Base-by-base conservation (phyloP, 2,113 vertebrate species). In the Octodon degus region DNA sequence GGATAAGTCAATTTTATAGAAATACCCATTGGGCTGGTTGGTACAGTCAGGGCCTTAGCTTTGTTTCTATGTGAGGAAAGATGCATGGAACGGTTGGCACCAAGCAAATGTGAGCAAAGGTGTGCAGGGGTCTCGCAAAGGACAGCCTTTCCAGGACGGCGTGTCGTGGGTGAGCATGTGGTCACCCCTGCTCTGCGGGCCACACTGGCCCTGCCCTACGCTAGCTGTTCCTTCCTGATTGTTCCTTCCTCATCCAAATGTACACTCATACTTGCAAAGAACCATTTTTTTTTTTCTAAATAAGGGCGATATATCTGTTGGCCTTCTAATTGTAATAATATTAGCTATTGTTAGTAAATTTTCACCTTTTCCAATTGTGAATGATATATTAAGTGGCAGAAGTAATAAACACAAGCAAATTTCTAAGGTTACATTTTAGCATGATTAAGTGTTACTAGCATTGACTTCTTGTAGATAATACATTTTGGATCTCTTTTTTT, bases 131-230 rank as follows among this genome's bases (percentile, higher is more conserved):
- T 8, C 16, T n/a, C n/a, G 3, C 17, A 10, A 72, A 22, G n/a
- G 7, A 14, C 68, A 37, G 17, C n/a, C 7, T 22, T 1, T 22
- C 37, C 70, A 37, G 22, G 25, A 43, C 22, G 2, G 13, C 7
- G 2, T 4, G 22, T 43, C 24, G 1, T 5, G 37, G 5, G 22
- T 12, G 40, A 47, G 40, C 74, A 40, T 12, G 37, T 1, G 24
- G 37, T 1, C 5, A 2, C 5, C 22, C n/a, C 17, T 25, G 22
- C 10, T 43, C 0, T 43, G 24, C 37, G 1, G 0, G 14, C 4
- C 24, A 40, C 72, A 9, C 20, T 12, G 72, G 20, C 24, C 37
- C 25, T 10, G 72, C 7, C 22, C 37, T 12, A 1, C 5, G 1
- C 40, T 5, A 4, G 24, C 12, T 14, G 5, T 2, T 10, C 40